A percentile compares a stretch with the other conserved stretches of the same genome.
These are phyloP conservation scores for Pyralis farinalis DNA, from an alignment of 2,888 invertebrate genomes.

Conservation along the genomic window DNA sequence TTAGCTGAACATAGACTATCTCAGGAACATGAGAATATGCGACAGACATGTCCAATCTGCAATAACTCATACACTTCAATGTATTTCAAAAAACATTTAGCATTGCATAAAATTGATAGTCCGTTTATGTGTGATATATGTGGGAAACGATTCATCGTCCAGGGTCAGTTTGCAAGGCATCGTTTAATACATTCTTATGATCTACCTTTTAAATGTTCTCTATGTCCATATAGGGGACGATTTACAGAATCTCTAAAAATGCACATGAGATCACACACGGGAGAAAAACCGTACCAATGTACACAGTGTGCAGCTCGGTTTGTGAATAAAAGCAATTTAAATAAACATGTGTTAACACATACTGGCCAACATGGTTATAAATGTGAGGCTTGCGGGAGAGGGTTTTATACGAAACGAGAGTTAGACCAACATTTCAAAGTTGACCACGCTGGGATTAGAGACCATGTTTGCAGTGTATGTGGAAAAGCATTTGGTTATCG, in stretches of 20 bases:
- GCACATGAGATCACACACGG: constrained; percentile 69
- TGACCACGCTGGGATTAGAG: constrained; percentile 61
- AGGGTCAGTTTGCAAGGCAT: constrained; percentile 53
- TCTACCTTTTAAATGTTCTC: constrained; percentile 55
- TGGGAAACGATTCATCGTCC: constrained; percentile 54
- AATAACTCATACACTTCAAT: constrained; percentile 47
- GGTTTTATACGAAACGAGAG: constrained; percentile 53
- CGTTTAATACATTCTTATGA: constrained; percentile 58
- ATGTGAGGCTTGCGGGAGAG: constrained; percentile 57
- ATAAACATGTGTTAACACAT: constrained; percentile 57
- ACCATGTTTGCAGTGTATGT: constrained; percentile 60
- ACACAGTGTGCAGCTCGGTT: constrained; percentile 55
- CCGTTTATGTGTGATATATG: constrained; percentile 64
- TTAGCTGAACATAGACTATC: constrained; percentile 49
- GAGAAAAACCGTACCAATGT: constrained; percentile 67
- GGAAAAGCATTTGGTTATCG: constrained; percentile 66
- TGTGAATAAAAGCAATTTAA: constrained; percentile 65
- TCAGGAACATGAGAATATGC: constrained; percentile 54
- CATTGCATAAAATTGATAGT: constrained; percentile 39
- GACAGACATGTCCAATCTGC: constrained; percentile 50
- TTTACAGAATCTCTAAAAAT: constrained; percentile 60
- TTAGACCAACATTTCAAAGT: constrained; percentile 63
- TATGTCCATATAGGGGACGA: constrained; percentile 65
- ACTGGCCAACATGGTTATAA: constrained; percentile 48
- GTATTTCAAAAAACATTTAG: constrained; percentile 55